A percentile compares a stretch with the other conserved stretches of the same genome.
Conservation (phyloP, 2,113 vertebrate species). For the Pangasianodon hypophthalmus region DNA sequence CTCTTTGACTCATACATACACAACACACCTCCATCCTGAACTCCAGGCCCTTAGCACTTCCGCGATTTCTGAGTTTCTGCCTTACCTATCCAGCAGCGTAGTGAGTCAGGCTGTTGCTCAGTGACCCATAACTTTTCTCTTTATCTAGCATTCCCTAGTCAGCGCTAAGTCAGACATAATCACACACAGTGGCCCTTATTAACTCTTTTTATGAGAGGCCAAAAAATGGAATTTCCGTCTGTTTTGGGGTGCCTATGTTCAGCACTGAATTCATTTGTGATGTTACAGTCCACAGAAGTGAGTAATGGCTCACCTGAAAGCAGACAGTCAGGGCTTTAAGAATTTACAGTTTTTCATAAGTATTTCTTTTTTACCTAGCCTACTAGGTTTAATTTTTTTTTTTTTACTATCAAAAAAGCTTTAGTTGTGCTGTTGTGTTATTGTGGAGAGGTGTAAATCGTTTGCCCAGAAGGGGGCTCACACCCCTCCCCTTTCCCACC, state of each 20-base stretch:
- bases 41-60: neutral
- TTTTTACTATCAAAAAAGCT: too few relatives aligned
- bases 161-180: neutral
- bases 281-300: neutral
- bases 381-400: too few relatives aligned
- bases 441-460: neutral
- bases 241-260: neutral
- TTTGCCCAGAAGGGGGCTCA: neutral
- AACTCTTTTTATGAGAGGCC: neutral
- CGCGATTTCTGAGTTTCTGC: neutral
- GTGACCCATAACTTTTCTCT: neutral
- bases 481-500: neutral
- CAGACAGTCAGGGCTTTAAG: neutral
- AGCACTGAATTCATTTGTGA: neutral
- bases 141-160: neutral
- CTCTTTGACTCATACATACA: slow-evolving; percentile 35
- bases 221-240: neutral
- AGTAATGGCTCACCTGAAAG: neutral
- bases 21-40: slow-evolving; percentile 21
- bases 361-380: too few relatives aligned
- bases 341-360: too few relatives aligned
- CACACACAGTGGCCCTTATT: neutral
- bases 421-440: neutral
- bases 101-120: neutral
- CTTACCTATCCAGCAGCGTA: neutral